Evolutionary conservation across 2,888 invertebrate species (phyloP).

Genomic region (Chloroclysta siterata): DNA sequence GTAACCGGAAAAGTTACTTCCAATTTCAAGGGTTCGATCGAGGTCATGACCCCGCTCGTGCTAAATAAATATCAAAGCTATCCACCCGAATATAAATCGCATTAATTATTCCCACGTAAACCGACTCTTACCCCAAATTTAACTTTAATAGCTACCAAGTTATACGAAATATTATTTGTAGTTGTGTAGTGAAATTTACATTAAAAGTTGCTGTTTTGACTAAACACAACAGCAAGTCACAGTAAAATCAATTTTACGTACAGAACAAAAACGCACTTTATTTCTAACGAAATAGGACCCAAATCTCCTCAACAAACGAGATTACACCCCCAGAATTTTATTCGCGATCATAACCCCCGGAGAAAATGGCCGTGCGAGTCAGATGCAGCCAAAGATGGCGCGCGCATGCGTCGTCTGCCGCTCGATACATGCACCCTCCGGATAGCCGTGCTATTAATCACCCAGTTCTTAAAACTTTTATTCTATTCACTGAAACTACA

Average conservation of each 20-base stretch:
- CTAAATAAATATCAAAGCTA: constrained; percentile 18
- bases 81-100: constrained; percentile 11
- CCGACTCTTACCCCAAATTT: background rate
- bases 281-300: constrained; percentile 25
- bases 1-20: constrained; percentile 18
- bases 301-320: constrained; percentile 29
- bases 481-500: constrained; percentile 30
- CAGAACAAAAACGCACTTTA: constrained; percentile 18
- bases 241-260: constrained; percentile 20
- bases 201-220: constrained; percentile 12
- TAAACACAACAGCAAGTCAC: constrained; percentile 6
- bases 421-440: constrained; percentile 80
- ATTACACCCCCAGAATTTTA: constrained; percentile 45
- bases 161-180: background rate
- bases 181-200: background rate
- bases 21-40: constrained; percentile 24
- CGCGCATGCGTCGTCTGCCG: constrained; percentile 77
- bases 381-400: constrained; percentile 75
- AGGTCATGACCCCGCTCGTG: constrained; percentile 38
- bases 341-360: constrained; percentile 58
- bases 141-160: background rate
- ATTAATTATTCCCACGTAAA: background rate
- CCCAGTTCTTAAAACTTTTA: constrained; percentile 38
- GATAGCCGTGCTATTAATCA: constrained; percentile 60
- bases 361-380: constrained; percentile 70